Percentiles rank a stretch among this genome's conserved stretches.
These are phyloP conservation scores for Pseudomyrmex cubaensis DNA, from an alignment of 1,140 invertebrate species.

Conservation along the genomic window DNA sequence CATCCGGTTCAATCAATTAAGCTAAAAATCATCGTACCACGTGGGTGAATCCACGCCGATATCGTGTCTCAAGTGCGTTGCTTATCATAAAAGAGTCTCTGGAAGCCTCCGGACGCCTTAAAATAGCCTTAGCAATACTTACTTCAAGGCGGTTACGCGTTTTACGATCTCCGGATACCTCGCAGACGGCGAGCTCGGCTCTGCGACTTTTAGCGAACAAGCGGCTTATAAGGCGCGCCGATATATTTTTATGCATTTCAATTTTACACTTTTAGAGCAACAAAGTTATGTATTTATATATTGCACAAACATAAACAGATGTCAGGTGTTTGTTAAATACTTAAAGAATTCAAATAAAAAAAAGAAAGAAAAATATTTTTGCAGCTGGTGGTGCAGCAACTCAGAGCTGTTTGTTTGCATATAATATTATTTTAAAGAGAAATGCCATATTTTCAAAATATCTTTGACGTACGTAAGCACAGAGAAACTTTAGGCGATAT, in stretches of 20 bases:
- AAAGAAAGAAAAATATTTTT: too few relatives aligned
- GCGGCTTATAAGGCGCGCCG: background rate
- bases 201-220: slow-evolving; percentile 47
- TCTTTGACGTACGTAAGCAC: background rate
- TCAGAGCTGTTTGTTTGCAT: background rate
- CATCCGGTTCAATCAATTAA: slow-evolving; percentile 12
- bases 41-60: slow-evolving; percentile 15
- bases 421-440: slow-evolving; percentile 48
- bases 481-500: background rate
- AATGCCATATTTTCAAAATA: slow-evolving; percentile 48
- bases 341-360: slow-evolving; percentile 3
- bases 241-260: slow-evolving; percentile 23
- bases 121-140: slow-evolving; percentile 54
- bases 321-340: slow-evolving; percentile 20
- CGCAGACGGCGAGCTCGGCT: slow-evolving; percentile 1
- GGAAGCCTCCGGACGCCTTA: slow-evolving; percentile 23
- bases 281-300: background rate
- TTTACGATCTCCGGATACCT: slow-evolving; percentile 57
- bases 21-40: slow-evolving; percentile 31
- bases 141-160: slow-evolving; percentile 26
- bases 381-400: slow-evolving; percentile 18
- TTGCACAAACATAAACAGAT: background rate
- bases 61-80: slow-evolving; percentile 43
- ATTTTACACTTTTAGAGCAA: slow-evolving; percentile 2
- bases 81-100: slow-evolving; percentile 50